Conservation (phyloP, 1,140 invertebrate genomes). For the Heterodera carotae region DNA sequence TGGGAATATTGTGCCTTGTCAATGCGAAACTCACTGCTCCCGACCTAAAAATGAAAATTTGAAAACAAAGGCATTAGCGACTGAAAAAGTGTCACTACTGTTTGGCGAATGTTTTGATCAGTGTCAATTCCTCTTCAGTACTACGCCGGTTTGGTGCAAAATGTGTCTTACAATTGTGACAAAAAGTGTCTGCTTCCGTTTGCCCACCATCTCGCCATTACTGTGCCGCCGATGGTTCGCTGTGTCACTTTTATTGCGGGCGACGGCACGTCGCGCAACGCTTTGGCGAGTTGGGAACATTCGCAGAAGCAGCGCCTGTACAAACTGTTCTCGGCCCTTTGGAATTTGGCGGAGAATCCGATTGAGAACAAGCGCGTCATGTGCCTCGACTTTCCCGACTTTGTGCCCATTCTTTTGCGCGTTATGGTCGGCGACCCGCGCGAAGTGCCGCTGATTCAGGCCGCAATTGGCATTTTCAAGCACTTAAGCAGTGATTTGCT, state of each 20-base stretch:
- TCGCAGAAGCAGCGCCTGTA: conserved; percentile 15
- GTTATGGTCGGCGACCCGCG: conserved; percentile 11
- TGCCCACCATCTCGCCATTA: conserved; percentile 6
- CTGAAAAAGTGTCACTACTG: too few species aligned
- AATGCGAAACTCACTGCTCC: too few species aligned
- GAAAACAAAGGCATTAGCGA: too few species aligned
- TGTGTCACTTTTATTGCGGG: conserved; percentile 6
- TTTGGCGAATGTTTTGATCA: neutral
- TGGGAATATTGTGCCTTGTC: too few species aligned
- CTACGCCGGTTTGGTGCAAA: conserved; percentile 22
- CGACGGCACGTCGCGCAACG: conserved; percentile 6
- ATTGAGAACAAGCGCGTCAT: conserved; percentile 23
- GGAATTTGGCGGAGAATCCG: conserved; percentile 29
- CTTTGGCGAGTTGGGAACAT: neutral
- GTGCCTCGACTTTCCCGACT: conserved; percentile 23
- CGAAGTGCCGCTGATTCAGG: conserved; percentile 25
- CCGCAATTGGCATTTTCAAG: conserved; percentile 25
- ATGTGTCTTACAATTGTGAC: conserved; percentile 28
- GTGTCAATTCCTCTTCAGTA: neutral
- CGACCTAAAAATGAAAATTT: too few species aligned
- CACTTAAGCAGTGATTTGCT: conserved; percentile 4
- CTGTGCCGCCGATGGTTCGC: conserved; percentile 25
- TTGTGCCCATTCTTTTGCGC: conserved; percentile 21
- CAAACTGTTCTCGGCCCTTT: conserved; percentile 26
- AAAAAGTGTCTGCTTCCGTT: neutral